phyloP scores from a whole-genome alignment of 2,797 vertebrate species.

The Megalops cyprinoides region DNA sequence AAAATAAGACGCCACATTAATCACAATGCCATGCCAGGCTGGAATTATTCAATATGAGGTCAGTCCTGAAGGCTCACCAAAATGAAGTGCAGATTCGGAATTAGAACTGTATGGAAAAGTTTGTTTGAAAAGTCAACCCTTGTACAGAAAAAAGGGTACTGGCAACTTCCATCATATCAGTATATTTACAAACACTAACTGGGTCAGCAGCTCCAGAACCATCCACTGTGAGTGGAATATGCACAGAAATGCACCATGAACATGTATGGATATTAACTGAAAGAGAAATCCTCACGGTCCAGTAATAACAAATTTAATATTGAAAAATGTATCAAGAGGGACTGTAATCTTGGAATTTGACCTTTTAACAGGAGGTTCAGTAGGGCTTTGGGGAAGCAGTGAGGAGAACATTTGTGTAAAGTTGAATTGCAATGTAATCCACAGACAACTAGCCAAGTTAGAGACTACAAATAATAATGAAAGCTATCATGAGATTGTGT shows the following conservation, averaged over 20 bases:
- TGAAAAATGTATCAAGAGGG: background rate
- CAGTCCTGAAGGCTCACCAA: background rate
- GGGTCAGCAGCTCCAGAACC: too few species aligned
- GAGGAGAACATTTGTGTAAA: too few species aligned
- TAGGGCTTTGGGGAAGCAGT: too few species aligned
- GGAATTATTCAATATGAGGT: background rate
- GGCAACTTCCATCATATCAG: too few species aligned
- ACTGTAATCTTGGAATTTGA: background rate
- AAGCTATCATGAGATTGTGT: too few species aligned
- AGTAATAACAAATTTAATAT: background rate
- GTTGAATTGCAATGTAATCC: too few species aligned
- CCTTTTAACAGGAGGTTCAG: background rate
- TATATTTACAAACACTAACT: too few species aligned
- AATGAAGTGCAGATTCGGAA: background rate
- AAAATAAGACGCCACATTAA: background rate
- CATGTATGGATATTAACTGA: background rate
- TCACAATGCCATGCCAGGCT: background rate
- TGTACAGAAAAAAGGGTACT: background rate
- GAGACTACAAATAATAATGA: too few species aligned
- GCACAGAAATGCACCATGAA: background rate
- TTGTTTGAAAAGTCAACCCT: background rate
- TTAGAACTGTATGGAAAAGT: background rate
- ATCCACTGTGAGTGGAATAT: too few species aligned
- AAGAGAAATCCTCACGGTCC: background rate
- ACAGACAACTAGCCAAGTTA: too few species aligned